phyloP scores from a whole-genome alignment of 1,140 invertebrate genomes.

The Eumeta japonica region DNA sequence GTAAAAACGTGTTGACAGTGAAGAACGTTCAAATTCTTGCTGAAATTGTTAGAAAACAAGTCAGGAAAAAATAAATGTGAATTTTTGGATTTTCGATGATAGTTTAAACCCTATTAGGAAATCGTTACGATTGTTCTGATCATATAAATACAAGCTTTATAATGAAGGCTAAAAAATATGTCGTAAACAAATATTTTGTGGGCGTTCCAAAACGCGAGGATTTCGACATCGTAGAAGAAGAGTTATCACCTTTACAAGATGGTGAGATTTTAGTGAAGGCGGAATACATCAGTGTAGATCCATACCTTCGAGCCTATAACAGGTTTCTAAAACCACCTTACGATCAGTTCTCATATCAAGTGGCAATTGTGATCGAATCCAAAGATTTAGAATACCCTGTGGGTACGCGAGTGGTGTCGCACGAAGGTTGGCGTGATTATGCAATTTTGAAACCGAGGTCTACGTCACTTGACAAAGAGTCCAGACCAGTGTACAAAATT shows the following conservation, averaged over 20 bases:
- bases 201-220: slow-evolving; percentile 43
- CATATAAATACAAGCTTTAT: too few relatives aligned
- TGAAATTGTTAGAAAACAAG: too few relatives aligned
- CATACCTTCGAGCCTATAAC: slow-evolving; percentile 47
- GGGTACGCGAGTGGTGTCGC: slow-evolving; percentile 55
- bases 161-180: slow-evolving; percentile 38
- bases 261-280: slow-evolving; percentile 50
- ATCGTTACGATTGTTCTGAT: too few relatives aligned
- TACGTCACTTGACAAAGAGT: background rate
- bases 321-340: slow-evolving; percentile 18
- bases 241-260: slow-evolving; percentile 37
- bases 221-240: slow-evolving; percentile 43
- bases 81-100: too few relatives aligned
- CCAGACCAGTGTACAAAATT: slow-evolving; percentile 19
- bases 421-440: slow-evolving; percentile 61
- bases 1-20: too few relatives aligned
- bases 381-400: slow-evolving; percentile 51
- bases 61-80: too few relatives aligned
- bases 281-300: slow-evolving; percentile 57
- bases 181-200: slow-evolving; percentile 38
- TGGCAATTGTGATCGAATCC: slow-evolving; percentile 30
- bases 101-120: too few relatives aligned
- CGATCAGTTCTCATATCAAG: slow-evolving; percentile 45
- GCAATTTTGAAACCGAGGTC: slow-evolving; percentile 26
- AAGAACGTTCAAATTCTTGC: too few relatives aligned